Percentiles rank a stretch among this genome's conserved stretches.
Conservation (phyloP, 2,888 invertebrate genomes). For the Chloroclysta siterata region DNA sequence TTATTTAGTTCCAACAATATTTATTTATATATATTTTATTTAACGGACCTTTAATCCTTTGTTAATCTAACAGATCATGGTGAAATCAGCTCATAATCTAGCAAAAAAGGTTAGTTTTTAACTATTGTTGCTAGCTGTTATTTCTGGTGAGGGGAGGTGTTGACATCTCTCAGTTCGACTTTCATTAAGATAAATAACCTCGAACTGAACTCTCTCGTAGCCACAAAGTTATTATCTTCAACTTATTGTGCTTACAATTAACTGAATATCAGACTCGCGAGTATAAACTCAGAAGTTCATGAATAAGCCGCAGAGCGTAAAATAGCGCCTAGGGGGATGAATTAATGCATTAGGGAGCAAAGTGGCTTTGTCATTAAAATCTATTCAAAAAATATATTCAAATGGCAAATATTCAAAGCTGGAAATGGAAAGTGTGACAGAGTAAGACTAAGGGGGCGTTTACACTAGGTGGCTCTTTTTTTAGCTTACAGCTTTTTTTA, state of each 20-base stretch:
- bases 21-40: no score
- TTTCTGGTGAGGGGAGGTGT: no score
- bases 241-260: slow-evolving; percentile 18
- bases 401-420: slow-evolving; percentile 24
- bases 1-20: no score
- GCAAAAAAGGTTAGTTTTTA: no score
- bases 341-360: slow-evolving; percentile 26
- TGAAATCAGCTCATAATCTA: no score
- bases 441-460: not conserved
- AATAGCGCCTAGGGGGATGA: slow-evolving; percentile 22
- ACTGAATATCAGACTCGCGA: slow-evolving; percentile 10
- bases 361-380: slow-evolving; percentile 18
- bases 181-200: not conserved
- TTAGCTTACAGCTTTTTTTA: not conserved
- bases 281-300: slow-evolving; percentile 25
- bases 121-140: no score
- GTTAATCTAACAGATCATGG: no score
- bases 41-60: no score
- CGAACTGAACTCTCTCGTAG: not conserved
- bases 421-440: not conserved
- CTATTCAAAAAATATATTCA: slow-evolving; percentile 20
- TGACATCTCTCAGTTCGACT: no score
- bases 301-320: slow-evolving; percentile 23
- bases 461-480: not conserved
- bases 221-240: slow-evolving; percentile 7